Base-by-base conservation (phyloP, 2,888 invertebrate genomes). In the Cephus runcator region DNA sequence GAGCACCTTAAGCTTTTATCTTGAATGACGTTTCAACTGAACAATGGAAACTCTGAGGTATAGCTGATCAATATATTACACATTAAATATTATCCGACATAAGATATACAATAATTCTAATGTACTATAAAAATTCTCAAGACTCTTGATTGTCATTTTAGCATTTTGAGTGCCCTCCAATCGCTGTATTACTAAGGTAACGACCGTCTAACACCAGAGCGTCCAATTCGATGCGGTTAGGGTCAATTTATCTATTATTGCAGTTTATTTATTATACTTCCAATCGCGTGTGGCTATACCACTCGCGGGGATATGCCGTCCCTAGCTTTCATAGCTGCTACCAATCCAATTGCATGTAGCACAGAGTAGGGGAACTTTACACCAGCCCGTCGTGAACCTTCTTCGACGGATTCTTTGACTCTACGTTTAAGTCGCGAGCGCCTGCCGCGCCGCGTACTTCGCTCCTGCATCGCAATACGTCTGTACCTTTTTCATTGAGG, bases 201-300 rank as follows among this genome's bases (percentile, higher is more conserved):
- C 84, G 85, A 87, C 86, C 87, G 87, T 87, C 86, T 86, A 85
- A 87, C 87, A 84, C 85, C 83, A 85, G 83, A 78, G 84, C 84
- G 87, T 88, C 86, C 85, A 86, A 87, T 89, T 87, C 87, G 88
- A 89, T 88, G 89, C 84, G 85, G 87, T 89, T 88, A 88, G 86
- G 85, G 86, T 86, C 89, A 90, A 90, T 90, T 89, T 89, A 86
- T 88, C 88, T 86, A 90, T 90, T 90, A 90, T 90, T 89, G 86
- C 87, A 86, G 85, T 87, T 90, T 89, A 90, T 90, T 89, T 89
- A 88, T 87, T 87, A 87, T 85, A 84, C 87, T 86, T 87, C 81
- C 78, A 40, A 34, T 73, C 75, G n/a, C 71, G 56, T 56, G 56
- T 69, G 73, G 36, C 69, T 34, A 23, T 12, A 73, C 76, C 31